Base-by-base conservation (phyloP, 1,140 invertebrate species). In the Conus ventricosus region DNA sequence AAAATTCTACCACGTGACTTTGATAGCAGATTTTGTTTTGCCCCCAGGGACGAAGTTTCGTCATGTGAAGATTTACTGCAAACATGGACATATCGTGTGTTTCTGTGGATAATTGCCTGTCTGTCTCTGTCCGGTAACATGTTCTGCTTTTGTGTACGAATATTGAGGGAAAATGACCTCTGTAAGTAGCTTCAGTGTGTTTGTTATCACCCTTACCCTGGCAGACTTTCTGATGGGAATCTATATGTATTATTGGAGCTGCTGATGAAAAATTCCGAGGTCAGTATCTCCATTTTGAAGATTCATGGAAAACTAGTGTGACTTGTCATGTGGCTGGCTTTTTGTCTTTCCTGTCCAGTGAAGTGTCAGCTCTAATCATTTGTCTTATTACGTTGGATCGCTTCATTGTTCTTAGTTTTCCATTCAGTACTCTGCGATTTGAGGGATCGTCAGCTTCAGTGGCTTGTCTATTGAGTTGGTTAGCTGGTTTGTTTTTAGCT, bases 151-250 rank as follows among this genome's bases (percentile, higher is more conserved):
- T 15, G 39, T 89, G 15, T 89, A 89, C 75, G 67, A 90, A 17
- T 39, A 76, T 83, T 53, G 20, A 60, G 15, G 0, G 71, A 78
- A 60, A 86, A 88, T 11, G 17, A 1, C 11, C 60, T 25, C 90
- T 27, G 87, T 87, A 17, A 90, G 89, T 67, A 87, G 89, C 27
- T 89, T 89, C 51, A 83, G 87, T 4, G 81, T 90, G 6, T 90
- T 92, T 25, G 87, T 93, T 54, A 85, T 91, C 11, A 91, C 91
- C 88, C 85, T 94, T 11, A 89, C 88, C 57, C n/a, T 91, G 15
- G 91, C 92, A 25, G 93, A 94, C 76, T 88, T 93, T 92, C 20
- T 39, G 39, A 94, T 93, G 93, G 93, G 93, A n/a, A 67, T 94
- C 1, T 94, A 94, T 71, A 39, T 94, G 55, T 15, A 91, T 93